Conservation (phyloP, 2,888 invertebrate genomes). For the Sphaeridia pumilis region DNA sequence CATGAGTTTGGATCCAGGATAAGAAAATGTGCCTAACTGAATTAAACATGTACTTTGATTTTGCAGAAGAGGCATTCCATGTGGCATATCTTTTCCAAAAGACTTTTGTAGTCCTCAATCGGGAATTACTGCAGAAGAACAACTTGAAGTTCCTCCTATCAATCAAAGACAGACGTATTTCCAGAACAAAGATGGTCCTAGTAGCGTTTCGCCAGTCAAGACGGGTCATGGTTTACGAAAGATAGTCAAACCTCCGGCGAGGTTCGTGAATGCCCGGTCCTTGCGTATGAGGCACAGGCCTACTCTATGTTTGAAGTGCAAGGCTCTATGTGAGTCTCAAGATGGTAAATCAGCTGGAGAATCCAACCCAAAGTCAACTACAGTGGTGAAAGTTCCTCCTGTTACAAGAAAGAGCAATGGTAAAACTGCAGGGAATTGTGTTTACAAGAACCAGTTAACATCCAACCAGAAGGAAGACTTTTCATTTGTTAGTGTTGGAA, state of each 20-base stretch:
- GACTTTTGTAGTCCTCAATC: too few relatives aligned
- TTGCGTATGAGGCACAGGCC: conserved; percentile 70
- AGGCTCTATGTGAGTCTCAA: conserved; percentile 63
- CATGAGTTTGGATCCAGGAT: too few relatives aligned
- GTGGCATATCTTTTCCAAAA: conserved; percentile 34
- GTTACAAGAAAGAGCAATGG: too few relatives aligned
- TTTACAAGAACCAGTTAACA: too few relatives aligned
- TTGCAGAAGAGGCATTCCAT: conserved; percentile 33
- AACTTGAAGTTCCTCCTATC: conserved; percentile 37
- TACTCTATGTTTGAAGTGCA: conserved; percentile 74
- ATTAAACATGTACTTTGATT: conserved; percentile 1
- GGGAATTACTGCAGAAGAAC: too few relatives aligned
- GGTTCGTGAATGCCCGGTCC: conserved; percentile 56
- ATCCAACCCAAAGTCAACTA: too few relatives aligned
- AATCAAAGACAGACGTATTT: conserved; percentile 66
- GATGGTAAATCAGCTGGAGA: too few relatives aligned
- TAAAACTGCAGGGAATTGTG: too few relatives aligned
- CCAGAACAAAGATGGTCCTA: conserved; percentile 47
- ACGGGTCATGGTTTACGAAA: conserved; percentile 38
- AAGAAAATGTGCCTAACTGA: too few relatives aligned
- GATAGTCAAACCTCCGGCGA: conserved; percentile 43
- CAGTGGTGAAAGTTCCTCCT: too few relatives aligned
- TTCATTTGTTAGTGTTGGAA: conserved; percentile 26
- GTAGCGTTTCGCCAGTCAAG: background rate
- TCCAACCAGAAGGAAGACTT: too few relatives aligned